A percentile compares a stretch with the other conserved stretches of the same genome.
Conservation (phyloP, 2,797 vertebrate species). For the Hybognathus amarus region DNA sequence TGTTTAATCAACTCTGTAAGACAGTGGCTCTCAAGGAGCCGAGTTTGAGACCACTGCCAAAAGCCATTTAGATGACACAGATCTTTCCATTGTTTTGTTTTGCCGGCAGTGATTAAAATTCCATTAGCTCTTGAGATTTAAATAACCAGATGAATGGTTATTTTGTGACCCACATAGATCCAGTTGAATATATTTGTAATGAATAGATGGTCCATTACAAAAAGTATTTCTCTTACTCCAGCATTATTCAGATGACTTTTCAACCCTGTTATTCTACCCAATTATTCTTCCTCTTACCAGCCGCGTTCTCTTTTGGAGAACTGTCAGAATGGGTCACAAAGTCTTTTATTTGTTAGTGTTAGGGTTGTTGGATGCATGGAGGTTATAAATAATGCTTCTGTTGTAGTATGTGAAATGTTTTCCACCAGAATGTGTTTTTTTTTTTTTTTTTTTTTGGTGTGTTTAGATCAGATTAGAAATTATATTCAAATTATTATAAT, state of each 20-base stretch:
- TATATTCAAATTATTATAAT: too few species aligned
- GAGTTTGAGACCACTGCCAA: not conserved
- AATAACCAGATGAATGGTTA: constrained; percentile 42
- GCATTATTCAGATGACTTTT: constrained; percentile 47
- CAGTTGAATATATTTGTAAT: constrained; percentile 33
- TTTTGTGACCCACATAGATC: constrained; percentile 41
- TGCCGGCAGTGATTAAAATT: constrained; percentile 41
- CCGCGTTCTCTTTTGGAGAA: not conserved
- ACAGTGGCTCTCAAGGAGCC: not conserved
- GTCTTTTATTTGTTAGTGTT: not conserved
- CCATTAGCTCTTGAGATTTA: constrained; percentile 36
- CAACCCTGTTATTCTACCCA: constrained; percentile 18
- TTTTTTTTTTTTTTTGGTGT: not conserved
- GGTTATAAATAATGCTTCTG: constrained; percentile 12
- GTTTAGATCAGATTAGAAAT: not conserved
- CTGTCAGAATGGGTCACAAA: not conserved
- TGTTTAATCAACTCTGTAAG: not conserved
- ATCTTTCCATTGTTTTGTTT: constrained; percentile 4
- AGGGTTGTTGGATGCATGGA: not conserved
- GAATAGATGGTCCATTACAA: not conserved
- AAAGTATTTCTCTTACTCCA: constrained; percentile 34
- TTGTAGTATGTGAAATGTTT: not conserved
- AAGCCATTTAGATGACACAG: constrained; percentile 19
- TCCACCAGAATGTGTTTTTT: not conserved
- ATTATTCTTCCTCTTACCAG: constrained; percentile 28